Base-by-base conservation (phyloP, 1,140 invertebrate species). In the Zaprionus davidi region DNA sequence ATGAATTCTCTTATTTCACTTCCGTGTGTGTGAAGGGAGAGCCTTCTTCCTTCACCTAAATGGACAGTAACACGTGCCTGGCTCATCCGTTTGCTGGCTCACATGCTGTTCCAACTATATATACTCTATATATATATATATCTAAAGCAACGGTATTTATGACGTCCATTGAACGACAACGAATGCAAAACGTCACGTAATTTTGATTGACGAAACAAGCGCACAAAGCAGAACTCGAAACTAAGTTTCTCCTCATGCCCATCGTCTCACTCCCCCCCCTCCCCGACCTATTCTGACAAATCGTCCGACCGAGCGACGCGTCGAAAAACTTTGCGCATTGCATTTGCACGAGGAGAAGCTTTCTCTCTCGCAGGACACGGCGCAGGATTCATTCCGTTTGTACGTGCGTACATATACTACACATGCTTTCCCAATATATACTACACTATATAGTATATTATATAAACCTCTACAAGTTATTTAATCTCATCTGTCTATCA, bases 401-500 rank as follows among this genome's bases (percentile, higher is more conserved):
- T 79, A 86, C 83, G 83, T 86, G 82, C 78, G 75, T 26, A 53
- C 28, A 6, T 70, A 51, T 46, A 20, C 31, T 58, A 58, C 17
- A 20, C 57, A 51, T 26, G 22, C 44, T 38, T 15, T 75, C 68
- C 26, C 46, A 49, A 64, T 57, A 49, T 66, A 53, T 72, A 63
- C 38, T 71, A 71, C 74, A 71, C 20, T 12, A 64, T 53, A 66
- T 62, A 67, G 24, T 58, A 83, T 78, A 51, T 56, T 44, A 53
- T 63, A 62, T 77, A 74, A 68, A 67, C 31, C 63, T 79, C 68
- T 90, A 82, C 87, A 83, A 91, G 87, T 91, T 91, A 91, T 90
- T 90, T 90, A 90, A 90, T 90, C 87, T 87, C 82, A 86, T 91
- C 87, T 90, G 86, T 87, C 86, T 84, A 86, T 91, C 86, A 90